These are phyloP conservation scores for Listronotus bonariensis DNA, from an alignment of 1,140 invertebrate species.

Conservation along the genomic window DNA sequence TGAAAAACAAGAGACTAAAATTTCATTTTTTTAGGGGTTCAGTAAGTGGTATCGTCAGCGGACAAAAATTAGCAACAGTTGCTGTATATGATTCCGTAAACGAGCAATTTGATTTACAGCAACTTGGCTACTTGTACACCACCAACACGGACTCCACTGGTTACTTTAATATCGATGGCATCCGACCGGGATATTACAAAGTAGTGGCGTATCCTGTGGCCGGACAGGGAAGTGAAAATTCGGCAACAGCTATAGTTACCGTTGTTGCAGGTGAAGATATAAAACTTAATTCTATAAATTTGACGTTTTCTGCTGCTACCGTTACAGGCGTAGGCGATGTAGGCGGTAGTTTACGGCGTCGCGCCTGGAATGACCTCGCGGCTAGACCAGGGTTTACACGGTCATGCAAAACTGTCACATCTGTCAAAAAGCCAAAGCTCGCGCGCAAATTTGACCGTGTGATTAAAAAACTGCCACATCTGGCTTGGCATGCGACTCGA, in stretches of 20 bases:
- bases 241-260: not conserved
- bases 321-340: too few relatives aligned
- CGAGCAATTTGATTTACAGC: conserved; percentile 10
- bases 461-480: too few relatives aligned
- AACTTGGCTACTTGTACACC: conserved; percentile 17
- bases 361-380: too few relatives aligned
- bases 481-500: too few relatives aligned
- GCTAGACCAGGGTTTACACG: too few relatives aligned
- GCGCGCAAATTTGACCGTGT: too few relatives aligned
- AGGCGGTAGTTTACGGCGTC: too few relatives aligned
- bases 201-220: conserved; percentile 6
- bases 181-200: conserved; percentile 24
- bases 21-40: conserved; percentile 11
- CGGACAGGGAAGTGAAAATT: conserved; percentile 12
- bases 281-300: too few relatives aligned
- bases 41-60: conserved; percentile 8
- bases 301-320: too few relatives aligned
- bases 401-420: too few relatives aligned
- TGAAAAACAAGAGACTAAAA: too few relatives aligned
- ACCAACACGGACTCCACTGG: conserved; percentile 10
- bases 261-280: conserved; percentile 10
- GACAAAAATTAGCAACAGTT: conserved; percentile 12
- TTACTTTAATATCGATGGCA: conserved; percentile 13
- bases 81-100: conserved; percentile 8
- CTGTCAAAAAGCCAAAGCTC: too few relatives aligned